Evolutionary conservation across 2,113 vertebrate genomes (phyloP).

Genomic region (Regulus satrapa): DNA sequence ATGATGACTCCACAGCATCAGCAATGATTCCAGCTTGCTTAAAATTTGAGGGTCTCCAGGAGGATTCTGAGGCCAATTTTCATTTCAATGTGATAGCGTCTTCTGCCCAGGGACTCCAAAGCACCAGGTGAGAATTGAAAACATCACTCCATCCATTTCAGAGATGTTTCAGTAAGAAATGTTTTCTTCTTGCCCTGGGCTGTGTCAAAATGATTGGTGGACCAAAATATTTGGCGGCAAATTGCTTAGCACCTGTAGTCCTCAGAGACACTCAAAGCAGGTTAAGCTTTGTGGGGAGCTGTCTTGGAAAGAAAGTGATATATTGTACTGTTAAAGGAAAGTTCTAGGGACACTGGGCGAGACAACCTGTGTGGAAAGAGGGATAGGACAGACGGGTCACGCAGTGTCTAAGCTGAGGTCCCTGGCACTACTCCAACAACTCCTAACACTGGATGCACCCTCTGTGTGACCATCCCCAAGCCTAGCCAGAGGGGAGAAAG

Average conservation of each 20-base stretch:
- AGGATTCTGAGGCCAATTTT: background rate
- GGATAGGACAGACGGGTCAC: background rate
- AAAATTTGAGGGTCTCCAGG: background rate
- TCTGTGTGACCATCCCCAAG: background rate
- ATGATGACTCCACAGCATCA: background rate
- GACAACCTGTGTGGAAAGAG: background rate
- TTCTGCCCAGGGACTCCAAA: background rate
- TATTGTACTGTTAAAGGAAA: background rate
- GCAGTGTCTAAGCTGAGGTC: background rate
- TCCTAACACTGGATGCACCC: background rate
- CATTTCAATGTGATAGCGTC: background rate
- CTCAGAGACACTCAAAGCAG: background rate
- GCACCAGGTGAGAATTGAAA: background rate
- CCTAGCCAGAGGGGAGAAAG: background rate
- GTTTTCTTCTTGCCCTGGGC: background rate
- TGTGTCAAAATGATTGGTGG: background rate
- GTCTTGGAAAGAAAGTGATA: background rate
- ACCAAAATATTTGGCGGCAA: background rate
- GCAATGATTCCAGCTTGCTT: background rate
- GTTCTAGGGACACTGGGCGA: background rate
- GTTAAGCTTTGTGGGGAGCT: background rate
- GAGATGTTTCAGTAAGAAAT: background rate
- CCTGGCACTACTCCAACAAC: background rate
- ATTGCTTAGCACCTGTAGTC: background rate
- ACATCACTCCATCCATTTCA: background rate